Evolutionary conservation across 2,888 invertebrate genomes (phyloP), one percentile per base, ranked within the genome.

Genomic region (Oligia latruncula): DNA sequence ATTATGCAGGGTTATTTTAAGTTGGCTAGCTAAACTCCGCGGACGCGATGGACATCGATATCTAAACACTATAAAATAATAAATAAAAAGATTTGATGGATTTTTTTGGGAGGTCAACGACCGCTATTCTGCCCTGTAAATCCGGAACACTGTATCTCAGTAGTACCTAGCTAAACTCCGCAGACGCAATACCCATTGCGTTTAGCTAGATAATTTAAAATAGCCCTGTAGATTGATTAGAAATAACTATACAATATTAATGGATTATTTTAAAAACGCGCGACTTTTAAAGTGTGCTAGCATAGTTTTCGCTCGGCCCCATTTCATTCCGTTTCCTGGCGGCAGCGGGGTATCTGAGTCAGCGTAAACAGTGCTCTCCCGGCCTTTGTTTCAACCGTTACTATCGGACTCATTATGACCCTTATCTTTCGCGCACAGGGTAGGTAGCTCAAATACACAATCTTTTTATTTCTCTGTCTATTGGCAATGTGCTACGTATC

Each of bases 281-380:
- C 71, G 74, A 79, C 64, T 55, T 78, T 89, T 75, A 84, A 81
- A 92, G 84, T 90, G 84, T 88, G 90, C 86, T 83, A 89, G 88
- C 89, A 89, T 86, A 92, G 90, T 92, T 92, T 88, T 82, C 88
- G 81, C 87, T 89, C 83, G 87, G 88, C 88, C 87, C 85, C 83
- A 86, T 90, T 91, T 90, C 89, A 86, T 91, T 88, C 82, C 89
- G 88, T 88, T 88, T 87, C 77, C 80, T 86, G 77, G 40, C 81
- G 77, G 40, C 81, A 65, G 55, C 88, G 85, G 80, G 88, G 90
- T 90, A 91, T 92, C 92, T 90, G 92, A 93, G 90, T 93, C 93
- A 92, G 93, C 91, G 91, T 93, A 93, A 94, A 94, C 92, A 93
- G 86, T 81, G 88, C 88, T 86, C 86, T 81, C 86, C 86, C 81